These are phyloP conservation scores for Neuroterus valhalla DNA, from an alignment of 1,140 invertebrate species.

Conservation along the genomic window DNA sequence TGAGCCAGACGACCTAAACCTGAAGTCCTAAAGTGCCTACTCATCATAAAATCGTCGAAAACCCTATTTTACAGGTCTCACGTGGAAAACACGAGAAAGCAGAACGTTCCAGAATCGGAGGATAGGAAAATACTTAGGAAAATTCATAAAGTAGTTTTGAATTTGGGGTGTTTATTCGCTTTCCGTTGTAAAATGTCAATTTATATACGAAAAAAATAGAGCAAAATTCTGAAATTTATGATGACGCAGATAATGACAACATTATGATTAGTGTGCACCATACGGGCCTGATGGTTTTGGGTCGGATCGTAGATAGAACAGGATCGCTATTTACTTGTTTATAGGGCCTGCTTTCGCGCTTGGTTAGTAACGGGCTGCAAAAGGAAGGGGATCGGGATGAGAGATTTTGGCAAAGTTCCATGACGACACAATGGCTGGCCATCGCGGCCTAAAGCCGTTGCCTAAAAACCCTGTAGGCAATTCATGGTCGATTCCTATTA, in stretches of 20 bases:
- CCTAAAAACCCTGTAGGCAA: constrained; percentile 18
- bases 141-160: neutral
- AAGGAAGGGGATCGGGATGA: constrained; percentile 62
- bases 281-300: constrained; percentile 54
- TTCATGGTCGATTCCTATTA: constrained; percentile 47
- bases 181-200: too few species aligned
- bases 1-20: neutral
- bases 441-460: constrained; percentile 36
- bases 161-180: neutral
- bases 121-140: too few species aligned
- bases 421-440: constrained; percentile 52
- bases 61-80: neutral
- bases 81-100: neutral
- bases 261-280: neutral
- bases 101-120: constrained; percentile 12
- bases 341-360: constrained; percentile 63
- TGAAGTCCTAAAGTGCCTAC: neutral
- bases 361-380: constrained; percentile 62
- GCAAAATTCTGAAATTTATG: neutral
- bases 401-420: constrained; percentile 68
- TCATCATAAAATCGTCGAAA: neutral
- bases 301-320: constrained; percentile 60
- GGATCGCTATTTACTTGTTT: constrained; percentile 57
- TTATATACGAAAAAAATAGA: neutral
- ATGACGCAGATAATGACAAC: too few species aligned